phyloP scores from a whole-genome alignment of 2,888 invertebrate genomes.

The Spisula subtruncata region DNA sequence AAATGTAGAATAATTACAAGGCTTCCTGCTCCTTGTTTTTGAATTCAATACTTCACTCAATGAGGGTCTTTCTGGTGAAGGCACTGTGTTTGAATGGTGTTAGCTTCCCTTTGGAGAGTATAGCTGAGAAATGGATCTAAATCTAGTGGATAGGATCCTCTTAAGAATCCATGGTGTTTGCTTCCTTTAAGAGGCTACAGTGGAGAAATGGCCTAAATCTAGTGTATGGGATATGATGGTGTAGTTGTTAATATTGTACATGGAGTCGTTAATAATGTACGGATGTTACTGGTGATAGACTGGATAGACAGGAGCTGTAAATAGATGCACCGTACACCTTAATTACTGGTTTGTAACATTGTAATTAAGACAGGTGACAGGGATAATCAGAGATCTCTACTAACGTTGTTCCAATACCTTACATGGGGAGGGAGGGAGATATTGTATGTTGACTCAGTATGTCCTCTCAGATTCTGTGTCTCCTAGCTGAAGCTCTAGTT shows the following conservation, averaged over 20 bases:
- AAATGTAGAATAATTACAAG: not conserved
- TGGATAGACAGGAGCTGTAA: not conserved
- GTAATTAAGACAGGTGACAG: slow-evolving; percentile 20
- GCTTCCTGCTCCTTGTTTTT: not conserved
- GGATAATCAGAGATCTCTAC: not conserved
- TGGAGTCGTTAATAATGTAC: not conserved
- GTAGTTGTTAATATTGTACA: no score
- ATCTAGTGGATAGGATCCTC: no score
- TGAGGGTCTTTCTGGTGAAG: no score
- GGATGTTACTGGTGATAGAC: not conserved
- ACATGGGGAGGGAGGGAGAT: not conserved
- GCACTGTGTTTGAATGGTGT: no score
- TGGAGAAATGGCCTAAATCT: not conserved
- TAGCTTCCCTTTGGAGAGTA: no score
- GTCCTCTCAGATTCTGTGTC: not conserved
- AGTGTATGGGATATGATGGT: not conserved
- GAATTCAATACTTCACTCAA: no score
- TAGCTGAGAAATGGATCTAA: no score
- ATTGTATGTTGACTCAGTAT: not conserved
- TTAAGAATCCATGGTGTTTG: no score
- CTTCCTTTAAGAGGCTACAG: no score
- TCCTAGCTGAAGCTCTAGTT: not conserved
- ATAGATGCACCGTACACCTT: slow-evolving; percentile 23
- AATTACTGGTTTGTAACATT: not conserved
- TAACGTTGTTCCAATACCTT: slow-evolving; percentile 5